These are phyloP conservation scores for Goniozus legneri DNA, from an alignment of 1,140 invertebrate species.

Conservation along the genomic window DNA sequence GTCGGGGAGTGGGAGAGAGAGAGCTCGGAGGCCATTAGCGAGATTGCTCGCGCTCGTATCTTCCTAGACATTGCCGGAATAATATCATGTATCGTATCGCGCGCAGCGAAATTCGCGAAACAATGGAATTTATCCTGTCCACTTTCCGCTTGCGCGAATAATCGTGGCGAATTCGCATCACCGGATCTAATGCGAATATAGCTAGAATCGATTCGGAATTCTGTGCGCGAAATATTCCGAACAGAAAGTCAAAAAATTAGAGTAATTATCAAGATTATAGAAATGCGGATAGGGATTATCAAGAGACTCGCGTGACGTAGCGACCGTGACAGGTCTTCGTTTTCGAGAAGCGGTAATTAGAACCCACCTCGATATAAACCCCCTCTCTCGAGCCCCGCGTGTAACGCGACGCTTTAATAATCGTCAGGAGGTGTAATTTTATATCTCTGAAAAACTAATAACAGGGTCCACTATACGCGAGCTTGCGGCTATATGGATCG, in stretches of 20 bases:
- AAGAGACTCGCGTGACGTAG: too few relatives aligned
- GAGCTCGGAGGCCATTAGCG: constrained; percentile 41
- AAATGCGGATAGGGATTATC: too few relatives aligned
- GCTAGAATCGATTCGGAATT: too few relatives aligned
- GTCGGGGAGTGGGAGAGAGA: constrained; percentile 33
- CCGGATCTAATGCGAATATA: too few relatives aligned
- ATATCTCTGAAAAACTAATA: constrained; percentile 11
- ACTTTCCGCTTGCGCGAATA: too few relatives aligned
- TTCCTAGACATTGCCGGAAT: constrained; percentile 29
- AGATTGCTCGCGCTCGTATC: constrained; percentile 41
- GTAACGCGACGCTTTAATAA: constrained; percentile 11
- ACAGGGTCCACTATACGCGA: constrained; percentile 3
- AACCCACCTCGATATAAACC: too few relatives aligned
- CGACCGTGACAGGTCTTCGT: constrained; percentile 1
- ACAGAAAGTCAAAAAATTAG: too few relatives aligned
- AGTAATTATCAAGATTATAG: too few relatives aligned
- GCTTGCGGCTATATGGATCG: constrained; percentile 10
- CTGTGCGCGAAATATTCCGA: too few relatives aligned
- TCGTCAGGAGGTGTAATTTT: constrained; percentile 12
- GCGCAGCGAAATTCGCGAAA: constrained; percentile 17
- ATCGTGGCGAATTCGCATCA: too few relatives aligned
- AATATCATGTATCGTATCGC: constrained; percentile 23
- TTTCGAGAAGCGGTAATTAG: constrained; percentile 6
- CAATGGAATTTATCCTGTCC: constrained; percentile 13
- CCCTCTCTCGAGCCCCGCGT: too few relatives aligned